These are phyloP conservation scores for Paedocypris micromegethes DNA, from an alignment of 2,797 vertebrate genomes.

Conservation along the genomic window DNA sequence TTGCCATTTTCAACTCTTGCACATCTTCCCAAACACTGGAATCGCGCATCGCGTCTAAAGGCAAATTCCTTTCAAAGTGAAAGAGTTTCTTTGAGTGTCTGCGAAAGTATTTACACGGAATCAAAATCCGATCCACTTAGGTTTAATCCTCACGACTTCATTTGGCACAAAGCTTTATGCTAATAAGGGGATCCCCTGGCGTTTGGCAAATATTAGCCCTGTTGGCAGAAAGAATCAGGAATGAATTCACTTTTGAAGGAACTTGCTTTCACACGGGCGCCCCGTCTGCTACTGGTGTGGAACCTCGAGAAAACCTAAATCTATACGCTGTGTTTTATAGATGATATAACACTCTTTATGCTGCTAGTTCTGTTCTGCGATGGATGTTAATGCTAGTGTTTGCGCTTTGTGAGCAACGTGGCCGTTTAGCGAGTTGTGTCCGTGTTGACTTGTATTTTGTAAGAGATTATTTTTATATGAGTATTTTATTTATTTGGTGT, in stretches of 20 bases:
- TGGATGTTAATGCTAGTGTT: conserved; percentile 45
- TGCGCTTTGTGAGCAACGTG: conserved; percentile 53
- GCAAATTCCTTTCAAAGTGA: conserved; percentile 34
- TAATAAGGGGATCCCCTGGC: conserved; percentile 26
- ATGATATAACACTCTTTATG: conserved; percentile 70
- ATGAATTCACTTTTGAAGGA: conserved; percentile 45
- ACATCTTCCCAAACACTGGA: conserved; percentile 61
- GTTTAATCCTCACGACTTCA: conserved; percentile 33
- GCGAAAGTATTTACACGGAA: conserved; percentile 4
- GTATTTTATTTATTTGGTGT: conserved; percentile 90
- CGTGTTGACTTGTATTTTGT: conserved; percentile 87
- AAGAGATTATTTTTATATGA: conserved; percentile 99
- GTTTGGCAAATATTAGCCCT: conserved; percentile 34
- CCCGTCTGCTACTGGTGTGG: conserved; percentile 69
- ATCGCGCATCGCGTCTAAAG: conserved; percentile 36
- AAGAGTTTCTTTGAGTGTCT: background rate
- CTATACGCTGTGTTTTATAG: conserved; percentile 58
- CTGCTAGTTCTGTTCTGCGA: conserved; percentile 74
- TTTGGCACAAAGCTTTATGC: conserved; percentile 39
- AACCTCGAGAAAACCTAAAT: conserved; percentile 61
- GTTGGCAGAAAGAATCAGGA: conserved; percentile 30
- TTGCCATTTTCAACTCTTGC: conserved; percentile 26
- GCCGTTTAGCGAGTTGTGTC: conserved; percentile 70
- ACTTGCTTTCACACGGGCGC: conserved; percentile 54
- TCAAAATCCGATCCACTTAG: conserved; percentile 8